Percentiles rank a stretch among this genome's conserved stretches.
These are phyloP conservation scores for Coelopa frigida DNA, from an alignment of 1,140 invertebrate species.

Conservation along the genomic window DNA sequence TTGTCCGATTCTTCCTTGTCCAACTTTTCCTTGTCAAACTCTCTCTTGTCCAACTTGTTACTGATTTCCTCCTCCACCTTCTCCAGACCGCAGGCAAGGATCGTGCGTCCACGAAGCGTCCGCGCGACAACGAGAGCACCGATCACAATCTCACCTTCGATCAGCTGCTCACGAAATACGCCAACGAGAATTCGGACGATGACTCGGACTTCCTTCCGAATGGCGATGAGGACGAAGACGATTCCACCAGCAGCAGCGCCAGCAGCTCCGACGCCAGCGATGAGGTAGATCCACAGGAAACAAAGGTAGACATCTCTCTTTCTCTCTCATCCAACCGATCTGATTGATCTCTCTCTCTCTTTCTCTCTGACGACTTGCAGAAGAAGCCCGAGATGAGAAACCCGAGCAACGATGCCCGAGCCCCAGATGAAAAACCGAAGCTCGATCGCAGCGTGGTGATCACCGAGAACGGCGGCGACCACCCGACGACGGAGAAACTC, in stretches of 20 bases:
- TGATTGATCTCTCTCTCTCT: too few species aligned
- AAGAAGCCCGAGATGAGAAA: neutral
- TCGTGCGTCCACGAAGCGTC: slow-evolving; percentile 17
- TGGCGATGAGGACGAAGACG: slow-evolving; percentile 13
- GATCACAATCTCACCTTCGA: slow-evolving; percentile 26
- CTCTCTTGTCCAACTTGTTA: too few species aligned
- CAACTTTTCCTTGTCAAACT: too few species aligned
- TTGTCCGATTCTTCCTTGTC: too few species aligned
- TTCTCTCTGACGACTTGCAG: too few species aligned
- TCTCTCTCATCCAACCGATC: too few species aligned
- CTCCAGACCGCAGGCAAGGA: neutral
- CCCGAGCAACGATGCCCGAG: slow-evolving; percentile 15
- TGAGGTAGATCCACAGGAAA: slow-evolving; percentile 16
- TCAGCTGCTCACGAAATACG: slow-evolving; percentile 35
- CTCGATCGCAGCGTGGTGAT: neutral
- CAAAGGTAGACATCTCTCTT: too few species aligned
- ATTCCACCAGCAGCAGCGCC: slow-evolving; percentile 15
- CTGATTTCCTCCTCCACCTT: slow-evolving; percentile 8
- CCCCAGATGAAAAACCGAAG: too few species aligned
- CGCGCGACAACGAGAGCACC: slow-evolving; percentile 11
- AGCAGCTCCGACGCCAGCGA: slow-evolving; percentile 13
- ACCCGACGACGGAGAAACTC: too few species aligned
- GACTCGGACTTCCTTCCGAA: slow-evolving; percentile 37
- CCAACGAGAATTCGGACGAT: slow-evolving; percentile 34
- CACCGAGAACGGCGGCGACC: slow-evolving; percentile 5